Percentiles rank a stretch among this genome's conserved stretches.
These are phyloP conservation scores for Drosophila quadrilineata DNA, from an alignment of 1,140 invertebrate genomes.

Conservation along the genomic window DNA sequence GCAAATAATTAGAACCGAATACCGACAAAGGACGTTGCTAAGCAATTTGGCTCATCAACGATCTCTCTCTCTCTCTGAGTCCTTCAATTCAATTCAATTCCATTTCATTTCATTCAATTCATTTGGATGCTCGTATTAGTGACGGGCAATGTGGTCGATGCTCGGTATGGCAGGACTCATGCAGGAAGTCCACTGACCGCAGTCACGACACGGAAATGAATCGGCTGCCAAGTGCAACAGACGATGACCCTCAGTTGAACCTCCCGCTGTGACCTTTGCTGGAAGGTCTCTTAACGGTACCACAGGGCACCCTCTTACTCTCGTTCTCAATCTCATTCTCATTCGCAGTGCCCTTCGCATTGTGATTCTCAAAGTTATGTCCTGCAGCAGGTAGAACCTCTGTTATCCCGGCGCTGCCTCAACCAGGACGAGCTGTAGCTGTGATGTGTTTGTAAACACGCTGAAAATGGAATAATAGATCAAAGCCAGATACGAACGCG, in stretches of 20 bases:
- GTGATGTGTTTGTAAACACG: conserved; percentile 76
- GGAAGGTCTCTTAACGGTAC: conserved; percentile 68
- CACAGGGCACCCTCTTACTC: conserved; percentile 16
- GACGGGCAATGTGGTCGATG: conserved; percentile 10
- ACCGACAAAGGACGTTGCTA: conserved; percentile 53
- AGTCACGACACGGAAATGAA: conserved; percentile 63
- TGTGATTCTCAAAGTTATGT: no score
- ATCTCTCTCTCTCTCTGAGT: conserved; percentile 13
- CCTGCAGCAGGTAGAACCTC: no score
- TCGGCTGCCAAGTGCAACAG: conserved; percentile 64
- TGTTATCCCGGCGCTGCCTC: conserved; percentile 30
- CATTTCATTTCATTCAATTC: no score
- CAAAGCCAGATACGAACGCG: conserved; percentile 58
- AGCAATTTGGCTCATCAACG: conserved; percentile 64
- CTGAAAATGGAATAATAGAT: conserved; percentile 74
- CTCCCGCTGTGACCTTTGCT: conserved; percentile 8
- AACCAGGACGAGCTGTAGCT: conserved; percentile 17
- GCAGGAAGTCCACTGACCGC: conserved; percentile 69
- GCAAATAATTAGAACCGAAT: conserved; percentile 30
- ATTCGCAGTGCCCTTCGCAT: not conserved
- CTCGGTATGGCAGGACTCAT: not conserved
- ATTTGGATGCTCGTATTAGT: conserved; percentile 54
- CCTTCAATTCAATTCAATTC: conserved; percentile 32
- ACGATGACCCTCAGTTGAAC: conserved; percentile 15
- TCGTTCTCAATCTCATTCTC: no score